phyloP scores from a whole-genome alignment of 2,888 invertebrate genomes.

The Chrysolina haemoptera region DNA sequence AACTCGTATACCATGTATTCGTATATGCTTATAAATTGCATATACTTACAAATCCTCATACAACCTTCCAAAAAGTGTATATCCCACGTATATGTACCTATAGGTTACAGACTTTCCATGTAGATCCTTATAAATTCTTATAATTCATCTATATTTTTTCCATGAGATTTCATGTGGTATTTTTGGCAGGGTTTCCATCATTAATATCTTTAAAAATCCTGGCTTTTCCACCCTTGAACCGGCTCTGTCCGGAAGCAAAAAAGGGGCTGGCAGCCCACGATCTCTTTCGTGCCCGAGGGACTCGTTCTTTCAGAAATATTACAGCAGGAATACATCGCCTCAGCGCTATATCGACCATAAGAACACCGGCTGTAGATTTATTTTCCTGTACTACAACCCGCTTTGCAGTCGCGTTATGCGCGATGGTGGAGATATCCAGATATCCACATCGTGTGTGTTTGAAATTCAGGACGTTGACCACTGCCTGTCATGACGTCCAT shows the following conservation, averaged over 20 bases:
- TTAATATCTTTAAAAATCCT: too few relatives aligned
- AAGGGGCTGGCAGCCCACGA: constrained; percentile 8
- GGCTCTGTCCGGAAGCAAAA: constrained; percentile 1
- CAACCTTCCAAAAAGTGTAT: too few relatives aligned
- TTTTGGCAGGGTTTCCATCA: too few relatives aligned
- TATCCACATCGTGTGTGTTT: constrained; percentile 14
- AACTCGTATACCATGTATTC: too few relatives aligned
- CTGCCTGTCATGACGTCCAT: constrained; percentile 16
- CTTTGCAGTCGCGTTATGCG: not conserved
- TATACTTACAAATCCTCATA: too few relatives aligned
- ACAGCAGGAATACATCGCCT: constrained; percentile 15
- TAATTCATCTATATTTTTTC: too few relatives aligned
- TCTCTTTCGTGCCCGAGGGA: constrained; percentile 10
- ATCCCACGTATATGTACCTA: too few relatives aligned
- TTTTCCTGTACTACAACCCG: constrained; percentile 11
- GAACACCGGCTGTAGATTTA: not conserved
- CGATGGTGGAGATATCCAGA: constrained; percentile 3
- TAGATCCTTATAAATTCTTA: too few relatives aligned
- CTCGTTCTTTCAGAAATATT: constrained; percentile 21
- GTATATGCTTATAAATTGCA: too few relatives aligned
- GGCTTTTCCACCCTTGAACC: not conserved
- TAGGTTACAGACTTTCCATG: too few relatives aligned
- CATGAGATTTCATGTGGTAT: too few relatives aligned
- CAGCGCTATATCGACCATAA: constrained; percentile 24
- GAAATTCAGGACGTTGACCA: constrained; percentile 15